phyloP scores from a whole-genome alignment of 2,888 invertebrate species.

The Aromia moschata region DNA sequence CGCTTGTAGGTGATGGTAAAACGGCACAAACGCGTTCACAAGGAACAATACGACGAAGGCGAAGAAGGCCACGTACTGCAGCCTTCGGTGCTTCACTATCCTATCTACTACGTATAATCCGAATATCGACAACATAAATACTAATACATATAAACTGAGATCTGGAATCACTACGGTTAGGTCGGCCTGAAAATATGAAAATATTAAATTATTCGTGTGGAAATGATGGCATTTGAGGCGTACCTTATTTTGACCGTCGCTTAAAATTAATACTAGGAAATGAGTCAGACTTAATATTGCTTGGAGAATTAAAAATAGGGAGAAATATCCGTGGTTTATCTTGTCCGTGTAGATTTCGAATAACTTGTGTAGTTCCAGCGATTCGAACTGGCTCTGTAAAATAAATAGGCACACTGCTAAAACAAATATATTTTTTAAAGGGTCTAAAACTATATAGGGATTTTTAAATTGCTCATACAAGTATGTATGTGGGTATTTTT shows the following conservation, averaged over 20 bases:
- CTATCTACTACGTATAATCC: constrained; percentile 64
- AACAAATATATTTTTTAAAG: no score
- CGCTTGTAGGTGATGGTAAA: constrained; percentile 67
- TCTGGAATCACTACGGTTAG: constrained; percentile 54
- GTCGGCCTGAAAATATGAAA: constrained; percentile 4
- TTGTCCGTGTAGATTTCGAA: constrained; percentile 81
- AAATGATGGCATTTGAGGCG: constrained; percentile 11
- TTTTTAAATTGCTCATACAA: no score
- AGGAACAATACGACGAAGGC: constrained; percentile 62
- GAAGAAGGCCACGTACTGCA: constrained; percentile 54
- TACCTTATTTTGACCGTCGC: constrained; percentile 34
- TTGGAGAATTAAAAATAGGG: constrained; percentile 77
- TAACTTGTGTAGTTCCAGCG: constrained; percentile 77
- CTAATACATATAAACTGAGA: constrained; percentile 62
- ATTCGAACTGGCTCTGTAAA: constrained; percentile 79
- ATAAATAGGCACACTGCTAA: no score
- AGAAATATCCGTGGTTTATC: constrained; percentile 80
- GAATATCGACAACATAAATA: constrained; percentile 62
- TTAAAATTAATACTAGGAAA: constrained; percentile 56
- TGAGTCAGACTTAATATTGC: constrained; percentile 73
- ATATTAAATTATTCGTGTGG: no score
- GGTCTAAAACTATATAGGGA: no score
- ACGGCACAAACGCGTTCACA: constrained; percentile 72
- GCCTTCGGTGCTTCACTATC: constrained; percentile 40
- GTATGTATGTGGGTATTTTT: no score